Percentiles rank a stretch among this genome's conserved stretches.
Conservation (phyloP, 2,113 vertebrate genomes). For the Notarius lentiginosus region DNA sequence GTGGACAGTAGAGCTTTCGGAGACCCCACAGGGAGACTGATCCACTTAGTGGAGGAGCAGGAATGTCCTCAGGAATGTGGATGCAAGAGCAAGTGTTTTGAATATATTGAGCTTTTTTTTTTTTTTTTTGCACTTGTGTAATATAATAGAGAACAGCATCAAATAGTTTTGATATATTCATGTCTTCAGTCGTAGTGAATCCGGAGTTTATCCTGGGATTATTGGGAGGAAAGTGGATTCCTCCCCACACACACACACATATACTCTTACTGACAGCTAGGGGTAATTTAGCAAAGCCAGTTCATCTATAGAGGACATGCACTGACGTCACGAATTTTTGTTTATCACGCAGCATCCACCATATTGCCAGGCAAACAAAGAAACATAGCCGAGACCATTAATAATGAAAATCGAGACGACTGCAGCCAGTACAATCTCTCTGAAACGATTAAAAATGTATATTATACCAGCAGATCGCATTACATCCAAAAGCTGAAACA, state of each 20-base stretch:
- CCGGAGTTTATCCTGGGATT: background rate
- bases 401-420: no score
- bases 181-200: background rate
- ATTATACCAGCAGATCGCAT: no score
- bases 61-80: background rate
- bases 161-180: background rate
- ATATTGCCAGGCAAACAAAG: no score
- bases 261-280: background rate
- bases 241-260: background rate
- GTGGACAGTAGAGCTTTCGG: conserved; percentile 12
- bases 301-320: no score
- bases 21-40: conserved; percentile 39
- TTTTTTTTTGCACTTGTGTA: background rate
- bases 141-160: background rate
- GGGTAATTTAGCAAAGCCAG: background rate
- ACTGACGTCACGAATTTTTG: no score
- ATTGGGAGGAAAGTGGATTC: background rate
- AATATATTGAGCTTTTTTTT: background rate
- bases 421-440: background rate
- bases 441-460: no score
- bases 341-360: no score
- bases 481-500: no score
- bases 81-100: background rate
- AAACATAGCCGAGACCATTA: no score
- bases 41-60: conserved; percentile 15